A percentile compares a stretch with the other conserved stretches of the same genome.
Conservation (phyloP, 2,888 invertebrate species). For the Carterocephalus palaemon region DNA sequence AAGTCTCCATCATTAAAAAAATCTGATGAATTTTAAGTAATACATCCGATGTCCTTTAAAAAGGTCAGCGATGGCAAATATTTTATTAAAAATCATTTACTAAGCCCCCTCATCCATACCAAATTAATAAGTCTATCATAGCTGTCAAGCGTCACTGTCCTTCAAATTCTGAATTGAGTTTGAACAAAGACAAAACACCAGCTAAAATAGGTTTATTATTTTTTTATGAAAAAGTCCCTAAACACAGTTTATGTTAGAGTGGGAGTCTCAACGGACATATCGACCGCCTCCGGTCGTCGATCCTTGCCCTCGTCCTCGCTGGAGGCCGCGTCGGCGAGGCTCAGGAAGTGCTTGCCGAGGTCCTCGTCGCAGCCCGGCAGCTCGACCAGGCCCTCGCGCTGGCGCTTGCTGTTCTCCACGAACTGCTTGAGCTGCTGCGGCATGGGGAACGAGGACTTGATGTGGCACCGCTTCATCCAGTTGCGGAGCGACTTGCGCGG, state of each 20-base stretch:
- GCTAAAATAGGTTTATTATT: not conserved
- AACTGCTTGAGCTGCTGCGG: conserved; percentile 78
- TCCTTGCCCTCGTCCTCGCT: conserved; percentile 55
- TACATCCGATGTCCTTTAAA: too few relatives aligned
- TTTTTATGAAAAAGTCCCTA: not conserved
- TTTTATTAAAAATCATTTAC: too few relatives aligned
- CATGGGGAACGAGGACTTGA: conserved; percentile 80
- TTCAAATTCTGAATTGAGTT: too few relatives aligned
- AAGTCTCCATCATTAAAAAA: too few relatives aligned
- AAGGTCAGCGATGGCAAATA: too few relatives aligned
- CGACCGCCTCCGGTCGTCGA: conserved; percentile 44
- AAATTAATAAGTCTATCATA: too few relatives aligned
- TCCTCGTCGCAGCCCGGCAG: conserved; percentile 55
- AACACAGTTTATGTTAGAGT: conserved; percentile 30
- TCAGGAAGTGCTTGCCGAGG: conserved; percentile 68
- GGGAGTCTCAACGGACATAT: conserved; percentile 65
- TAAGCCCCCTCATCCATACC: too few relatives aligned
- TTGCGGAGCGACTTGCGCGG: conserved; percentile 80
- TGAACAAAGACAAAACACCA: not conserved
- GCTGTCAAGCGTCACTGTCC: too few relatives aligned
- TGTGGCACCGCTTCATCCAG: conserved; percentile 81
- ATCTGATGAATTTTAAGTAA: too few relatives aligned
- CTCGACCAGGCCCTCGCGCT: too few relatives aligned
- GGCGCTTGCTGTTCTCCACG: conserved; percentile 75
- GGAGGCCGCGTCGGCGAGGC: conserved; percentile 47